Evolutionary conservation across 2,797 vertebrate genomes (phyloP).

Genomic region (Manis javanica): DNA sequence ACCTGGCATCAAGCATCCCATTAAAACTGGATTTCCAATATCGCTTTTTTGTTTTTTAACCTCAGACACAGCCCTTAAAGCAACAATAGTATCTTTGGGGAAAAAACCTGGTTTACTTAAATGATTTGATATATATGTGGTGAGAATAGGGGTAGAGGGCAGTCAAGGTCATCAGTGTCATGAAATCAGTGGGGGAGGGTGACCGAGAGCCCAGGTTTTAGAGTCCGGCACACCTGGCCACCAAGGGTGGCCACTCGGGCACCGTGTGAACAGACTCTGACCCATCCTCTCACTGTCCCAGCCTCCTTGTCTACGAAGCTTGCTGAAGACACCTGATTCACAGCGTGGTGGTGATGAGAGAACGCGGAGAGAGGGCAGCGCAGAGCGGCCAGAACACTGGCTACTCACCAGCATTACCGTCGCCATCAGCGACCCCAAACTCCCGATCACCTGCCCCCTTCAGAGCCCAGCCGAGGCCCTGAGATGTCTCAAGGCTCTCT

Average conservation of each 20-base stretch:
- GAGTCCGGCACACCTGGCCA: background rate
- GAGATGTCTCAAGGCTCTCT: background rate
- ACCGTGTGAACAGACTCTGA: background rate
- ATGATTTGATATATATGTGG: background rate
- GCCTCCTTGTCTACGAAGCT: background rate
- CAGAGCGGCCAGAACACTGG: background rate
- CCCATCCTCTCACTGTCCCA: background rate
- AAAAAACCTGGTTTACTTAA: background rate
- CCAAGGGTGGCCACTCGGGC: background rate
- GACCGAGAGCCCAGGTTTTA: background rate
- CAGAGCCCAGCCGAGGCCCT: background rate
- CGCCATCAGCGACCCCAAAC: background rate
- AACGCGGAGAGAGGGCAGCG: background rate
- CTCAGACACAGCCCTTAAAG: background rate
- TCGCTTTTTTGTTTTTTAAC: background rate
- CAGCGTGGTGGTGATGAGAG: background rate
- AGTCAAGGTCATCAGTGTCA: background rate
- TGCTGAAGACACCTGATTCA: background rate
- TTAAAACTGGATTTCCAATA: background rate
- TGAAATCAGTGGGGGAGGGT: background rate
- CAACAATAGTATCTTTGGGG: background rate
- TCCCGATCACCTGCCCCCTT: background rate
- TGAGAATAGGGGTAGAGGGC: background rate
- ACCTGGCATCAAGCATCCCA: background rate
- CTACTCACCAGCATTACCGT: background rate